Conservation (phyloP, 2,113 vertebrate genomes). For the Odocoileus hemionus region DNA sequence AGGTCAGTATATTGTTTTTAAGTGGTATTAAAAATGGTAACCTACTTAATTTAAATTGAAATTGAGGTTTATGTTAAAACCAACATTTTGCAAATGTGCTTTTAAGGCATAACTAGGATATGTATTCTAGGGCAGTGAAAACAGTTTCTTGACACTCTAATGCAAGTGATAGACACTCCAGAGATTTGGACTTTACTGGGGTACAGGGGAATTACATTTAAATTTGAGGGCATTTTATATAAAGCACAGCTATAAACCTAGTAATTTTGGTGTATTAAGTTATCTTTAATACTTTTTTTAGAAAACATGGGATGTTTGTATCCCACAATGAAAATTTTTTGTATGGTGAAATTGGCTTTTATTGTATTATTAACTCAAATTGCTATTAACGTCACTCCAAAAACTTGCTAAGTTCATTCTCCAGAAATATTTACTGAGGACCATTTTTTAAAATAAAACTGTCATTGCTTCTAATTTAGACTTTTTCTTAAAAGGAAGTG, state of each 20-base stretch:
- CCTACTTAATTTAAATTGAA: constrained; percentile 10
- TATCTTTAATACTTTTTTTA: constrained; percentile 40
- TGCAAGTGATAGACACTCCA: not conserved
- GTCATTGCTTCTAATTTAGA: not conserved
- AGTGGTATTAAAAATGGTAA: constrained; percentile 14
- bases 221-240: constrained; percentile 30
- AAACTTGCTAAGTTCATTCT: constrained; percentile 28
- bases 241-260: constrained; percentile 15
- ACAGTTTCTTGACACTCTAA: constrained; percentile 23
- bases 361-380: not conserved
- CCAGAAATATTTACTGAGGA: not conserved
- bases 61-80: constrained; percentile 37
- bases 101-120: constrained; percentile 29
- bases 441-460: not conserved
- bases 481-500: not conserved
- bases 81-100: constrained; percentile 45
- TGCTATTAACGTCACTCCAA: not conserved
- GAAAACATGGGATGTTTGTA: constrained; percentile 23
- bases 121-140: constrained; percentile 18
- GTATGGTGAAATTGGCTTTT: not conserved
- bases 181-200: not conserved
- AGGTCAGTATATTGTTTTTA: constrained; percentile 22
- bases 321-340: constrained; percentile 8
- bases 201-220: constrained; percentile 24
- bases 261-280: constrained; percentile 20